Base-by-base conservation (phyloP, 2,888 invertebrate genomes). In the Sphaeridia pumilis region DNA sequence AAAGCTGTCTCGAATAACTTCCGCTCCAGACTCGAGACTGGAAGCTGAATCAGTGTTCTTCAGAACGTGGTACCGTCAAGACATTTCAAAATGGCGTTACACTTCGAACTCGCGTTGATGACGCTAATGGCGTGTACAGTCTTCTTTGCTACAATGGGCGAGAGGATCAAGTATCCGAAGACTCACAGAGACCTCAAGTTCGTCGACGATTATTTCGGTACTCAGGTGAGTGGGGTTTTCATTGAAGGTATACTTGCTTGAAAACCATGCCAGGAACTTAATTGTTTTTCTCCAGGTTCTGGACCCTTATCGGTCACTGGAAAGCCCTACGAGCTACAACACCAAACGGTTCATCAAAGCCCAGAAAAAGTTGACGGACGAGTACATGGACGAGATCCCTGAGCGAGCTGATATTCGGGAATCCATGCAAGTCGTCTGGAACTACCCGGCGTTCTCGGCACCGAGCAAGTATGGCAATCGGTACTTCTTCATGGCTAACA, bases 121-220 rank as follows among this genome's bases (percentile, higher is more conserved):
- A 44, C 25, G 27, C 17, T 25, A 10, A 27, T 44, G 17, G 44
- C 27, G 25, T 44, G 25, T 44, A 25, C 25, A 26, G 17, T 44
- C 17, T 22, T 44, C 5, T 25, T 44, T 3, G 44, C 44, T 25
- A 27, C 44, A 25, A 44, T 26, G 12, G n/a, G 25, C 2, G 12
- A 27, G 67, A 73, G 73, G 65, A 78, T 81, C 70, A 72, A 73
- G 48, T 94, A 94, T 74, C 93, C 94, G 1, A 74, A 76, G 55
- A 81, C 81, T 52, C 75, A 83, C 58, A 77, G 88, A 65, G 90
- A 92, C 70, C 84, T 85, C 54, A 74, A 75, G 47, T 76, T 85
- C 58, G 73, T 80, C 59, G 93, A 95, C 64, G 78, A 82, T 66
- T 87, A 85, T 70, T 84, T 86, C 73, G 90, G 88, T 49, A 75